These are phyloP conservation scores for Magallana angulata DNA, from an alignment of 1,140 invertebrate species.

Conservation along the genomic window DNA sequence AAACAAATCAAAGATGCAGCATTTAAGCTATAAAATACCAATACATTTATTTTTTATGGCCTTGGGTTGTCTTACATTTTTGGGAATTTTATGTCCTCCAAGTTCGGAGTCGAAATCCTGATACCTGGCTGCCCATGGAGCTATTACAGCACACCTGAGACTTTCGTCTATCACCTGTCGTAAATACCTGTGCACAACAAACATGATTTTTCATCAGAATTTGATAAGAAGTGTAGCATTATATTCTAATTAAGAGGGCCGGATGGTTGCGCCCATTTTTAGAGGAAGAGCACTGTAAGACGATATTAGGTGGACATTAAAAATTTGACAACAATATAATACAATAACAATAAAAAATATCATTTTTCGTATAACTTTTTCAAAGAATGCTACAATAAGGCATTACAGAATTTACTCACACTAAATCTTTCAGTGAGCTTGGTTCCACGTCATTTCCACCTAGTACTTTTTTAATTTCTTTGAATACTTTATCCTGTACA, in stretches of 20 bases:
- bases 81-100: constrained; percentile 75
- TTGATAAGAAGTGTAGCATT: too few species aligned
- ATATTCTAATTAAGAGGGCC: too few species aligned
- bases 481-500: constrained; percentile 72
- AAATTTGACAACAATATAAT: too few species aligned
- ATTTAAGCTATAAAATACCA: neutral
- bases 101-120: constrained; percentile 74
- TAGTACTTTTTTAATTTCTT: constrained; percentile 69
- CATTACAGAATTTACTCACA: constrained; percentile 57
- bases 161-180: neutral
- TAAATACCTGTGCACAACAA: neutral
- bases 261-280: too few species aligned
- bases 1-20: too few species aligned
- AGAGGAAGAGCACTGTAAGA: too few species aligned
- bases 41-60: neutral
- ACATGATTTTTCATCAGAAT: too few species aligned
- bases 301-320: too few species aligned
- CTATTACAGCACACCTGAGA: constrained; percentile 62
- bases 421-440: constrained; percentile 61
- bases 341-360: too few species aligned
- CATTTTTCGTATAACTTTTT: too few species aligned
- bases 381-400: neutral
- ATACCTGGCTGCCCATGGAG: constrained; percentile 73
- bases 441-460: constrained; percentile 64
- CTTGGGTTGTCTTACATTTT: constrained; percentile 67